Evolutionary conservation across 37 sponge, comb jelly and placozoan genomes (phyloP), one percentile per base, ranked within the genome.

Genomic region (Agelas oroides): DNA sequence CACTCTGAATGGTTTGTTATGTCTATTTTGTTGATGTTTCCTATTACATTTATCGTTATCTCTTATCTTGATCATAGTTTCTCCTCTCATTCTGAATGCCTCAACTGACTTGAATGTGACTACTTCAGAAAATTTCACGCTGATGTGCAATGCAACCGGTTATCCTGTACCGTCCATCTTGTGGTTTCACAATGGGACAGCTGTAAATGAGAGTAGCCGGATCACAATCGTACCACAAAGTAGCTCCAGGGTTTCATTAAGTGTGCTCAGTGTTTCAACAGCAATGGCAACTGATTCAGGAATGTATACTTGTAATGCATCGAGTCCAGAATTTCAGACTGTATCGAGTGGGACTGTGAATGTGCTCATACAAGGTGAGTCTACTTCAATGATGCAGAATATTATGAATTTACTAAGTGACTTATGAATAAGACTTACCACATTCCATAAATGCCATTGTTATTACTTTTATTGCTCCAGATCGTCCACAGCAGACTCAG

Each of bases 71-170:
- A n/a, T n/a, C n/a, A n/a, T n/a, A 90, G 91, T 84, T 64, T 59
- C 53, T 23, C 81, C 85, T 8, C 37, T 67, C 12, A 19, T 92
- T 18, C 14, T 53, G 20, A 46, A 12, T 46, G 46, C 46, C 46
- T 8, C 46, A 46, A 46, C 46, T 46, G 46, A 8, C 46, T 3
- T 36, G 1, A 81, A 81, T 46, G 69, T 88, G 6, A 65, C 65
- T 23, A 17, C 53, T 18, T 1, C 34, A 1, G 81, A 84, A 16
- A 23, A 21, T 17, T 57, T 76, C 64, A 33, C 13, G 6, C 23
- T 93, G 30, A 64, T 53, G 46, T 93, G 93, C 75, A 52, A 20
- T n/a, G 93, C 77, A 28, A 64, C 53, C 25, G 93, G 89, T 8
- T 84, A 75, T 65, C 82, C 89, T 21, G 17, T 73, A 19, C 85